These are phyloP conservation scores for Oryctes rhinoceros DNA, from an alignment of 1,140 invertebrate genomes.

Conservation along the genomic window DNA sequence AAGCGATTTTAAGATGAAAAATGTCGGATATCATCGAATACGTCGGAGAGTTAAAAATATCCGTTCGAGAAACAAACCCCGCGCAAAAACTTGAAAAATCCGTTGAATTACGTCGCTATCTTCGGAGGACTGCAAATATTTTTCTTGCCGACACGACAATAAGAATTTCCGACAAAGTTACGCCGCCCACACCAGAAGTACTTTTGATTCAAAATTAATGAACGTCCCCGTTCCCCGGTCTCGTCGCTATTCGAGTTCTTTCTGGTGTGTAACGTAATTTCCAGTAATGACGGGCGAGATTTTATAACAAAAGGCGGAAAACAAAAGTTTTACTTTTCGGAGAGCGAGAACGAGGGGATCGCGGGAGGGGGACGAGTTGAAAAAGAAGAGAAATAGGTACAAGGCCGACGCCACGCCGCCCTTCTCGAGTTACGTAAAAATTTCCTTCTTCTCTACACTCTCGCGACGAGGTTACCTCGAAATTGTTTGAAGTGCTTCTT, in stretches of 20 bases:
- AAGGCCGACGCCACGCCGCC: constrained; percentile 13
- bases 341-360: background rate
- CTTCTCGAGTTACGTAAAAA: constrained; percentile 25
- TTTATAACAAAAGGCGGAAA: constrained; percentile 29
- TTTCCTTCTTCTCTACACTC: background rate
- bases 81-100: no score
- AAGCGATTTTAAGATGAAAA: no score
- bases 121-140: background rate
- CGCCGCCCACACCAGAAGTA: background rate
- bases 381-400: background rate
- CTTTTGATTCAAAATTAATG: constrained; percentile 33
- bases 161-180: constrained; percentile 8
- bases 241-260: constrained; percentile 17
- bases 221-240: background rate
- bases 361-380: background rate
- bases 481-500: constrained; percentile 33
- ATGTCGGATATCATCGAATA: no score
- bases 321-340: constrained; percentile 21
- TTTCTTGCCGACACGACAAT: constrained; percentile 5
- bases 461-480: constrained; percentile 11
- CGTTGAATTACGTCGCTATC: no score
- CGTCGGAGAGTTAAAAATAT: no score
- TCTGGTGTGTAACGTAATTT: constrained; percentile 22
- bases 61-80: no score
- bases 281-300: constrained; percentile 24